phyloP scores from a whole-genome alignment of 2,797 vertebrate species.

The Oreochromis mossambicus region DNA sequence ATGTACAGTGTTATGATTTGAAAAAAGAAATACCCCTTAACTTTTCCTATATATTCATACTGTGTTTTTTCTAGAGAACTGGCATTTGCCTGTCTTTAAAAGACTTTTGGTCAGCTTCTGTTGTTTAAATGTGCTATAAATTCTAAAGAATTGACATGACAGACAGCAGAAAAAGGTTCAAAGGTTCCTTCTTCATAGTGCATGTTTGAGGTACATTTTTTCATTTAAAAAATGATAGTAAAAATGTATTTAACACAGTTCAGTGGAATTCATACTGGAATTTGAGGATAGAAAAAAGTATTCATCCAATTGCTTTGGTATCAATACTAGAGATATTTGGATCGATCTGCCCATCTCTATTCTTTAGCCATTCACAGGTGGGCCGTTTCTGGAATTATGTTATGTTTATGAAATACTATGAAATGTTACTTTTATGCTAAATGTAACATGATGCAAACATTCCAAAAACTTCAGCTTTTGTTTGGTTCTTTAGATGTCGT shows the following conservation, averaged over 20 bases:
- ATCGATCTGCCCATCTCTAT: background rate
- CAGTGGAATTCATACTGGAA: background rate
- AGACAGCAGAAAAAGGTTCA: background rate
- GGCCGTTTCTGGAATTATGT: background rate
- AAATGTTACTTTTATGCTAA: background rate
- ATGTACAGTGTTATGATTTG: background rate
- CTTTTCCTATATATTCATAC: background rate
- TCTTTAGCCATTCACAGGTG: background rate
- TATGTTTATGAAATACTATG: background rate
- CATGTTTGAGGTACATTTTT: background rate
- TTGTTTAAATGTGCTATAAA: background rate
- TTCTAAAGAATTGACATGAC: background rate
- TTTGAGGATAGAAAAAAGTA: background rate
- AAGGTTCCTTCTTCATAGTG: background rate
- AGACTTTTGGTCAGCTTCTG: background rate
- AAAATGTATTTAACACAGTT: background rate
- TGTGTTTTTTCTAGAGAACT: background rate
- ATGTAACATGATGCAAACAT: background rate
- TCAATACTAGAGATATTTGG: background rate
- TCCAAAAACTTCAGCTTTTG: background rate
- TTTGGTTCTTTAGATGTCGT: background rate
- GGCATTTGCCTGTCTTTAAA: background rate
- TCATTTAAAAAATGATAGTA: background rate
- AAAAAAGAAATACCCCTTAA: background rate
- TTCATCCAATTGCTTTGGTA: background rate